Base-by-base conservation (phyloP, 2,797 vertebrate genomes). In the Muraenolepis orangiensis region DNA sequence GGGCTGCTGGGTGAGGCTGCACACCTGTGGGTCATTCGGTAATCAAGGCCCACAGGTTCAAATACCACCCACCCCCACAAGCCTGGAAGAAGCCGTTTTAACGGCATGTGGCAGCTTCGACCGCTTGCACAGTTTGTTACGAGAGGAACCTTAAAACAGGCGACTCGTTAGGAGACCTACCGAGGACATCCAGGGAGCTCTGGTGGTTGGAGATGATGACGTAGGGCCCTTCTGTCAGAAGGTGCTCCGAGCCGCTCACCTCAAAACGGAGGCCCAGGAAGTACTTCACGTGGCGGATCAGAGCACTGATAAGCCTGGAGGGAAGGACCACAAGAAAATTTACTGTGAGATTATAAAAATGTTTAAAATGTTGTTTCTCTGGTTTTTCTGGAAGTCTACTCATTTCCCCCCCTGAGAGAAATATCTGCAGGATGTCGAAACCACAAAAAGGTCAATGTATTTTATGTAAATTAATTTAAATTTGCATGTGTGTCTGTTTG, bases 121-220 rank as follows among this genome's bases (percentile, higher is more conserved):
- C n/a, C n/a, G n/a, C n/a, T n/a, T n/a, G n/a, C n/a, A n/a, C n/a
- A n/a, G n/a, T n/a, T 46, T 46, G 42, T 46, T 46, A 46, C 18
- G 16, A 46, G 42, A 46, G 42, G 42, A 46, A 46, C 42, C 42
- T 46, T 20, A 4, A 46, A 20, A 20, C 6, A 20, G 32, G 32
- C 32, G 3, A 7, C 32, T 34, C 7, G 32, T 34, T 7, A 34
- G 32, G 7, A 3, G n/a, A 84, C 93, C 80, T 81, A 99, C 98
- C 98, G 87, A 99, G 94, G 90, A 99, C 95, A 80, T 99, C 98
- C 6, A 99, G 91, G 72, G 96, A 93, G 87, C 98, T 99, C 93
- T 99, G 98, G 85, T 99, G 98, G 89, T 99, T 99, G 81, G 98
- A 99, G 82, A 99, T 91, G 79, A 99, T 94, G 84, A 99, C 91